Evolutionary conservation across 2,888 invertebrate genomes (phyloP).

Genomic region (Chrysolina oricalcia): DNA sequence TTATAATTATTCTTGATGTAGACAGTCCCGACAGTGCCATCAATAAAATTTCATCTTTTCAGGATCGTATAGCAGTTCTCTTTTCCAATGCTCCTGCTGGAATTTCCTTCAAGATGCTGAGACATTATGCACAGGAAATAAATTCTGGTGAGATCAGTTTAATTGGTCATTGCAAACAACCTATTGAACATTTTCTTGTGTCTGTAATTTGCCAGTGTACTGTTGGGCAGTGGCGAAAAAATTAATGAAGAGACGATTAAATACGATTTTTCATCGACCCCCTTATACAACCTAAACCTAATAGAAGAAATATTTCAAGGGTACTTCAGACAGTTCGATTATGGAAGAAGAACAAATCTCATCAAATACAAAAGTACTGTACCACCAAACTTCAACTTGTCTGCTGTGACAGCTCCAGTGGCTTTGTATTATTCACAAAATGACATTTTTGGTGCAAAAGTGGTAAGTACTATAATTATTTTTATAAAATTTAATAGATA

Average conservation of each 20-base stretch:
- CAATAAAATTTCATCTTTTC: constrained; percentile 12
- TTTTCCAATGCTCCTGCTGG: constrained; percentile 32
- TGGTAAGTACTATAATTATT: constrained; percentile 39
- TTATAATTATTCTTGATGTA: too few species aligned
- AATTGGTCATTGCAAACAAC: too few species aligned
- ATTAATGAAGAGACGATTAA: too few species aligned
- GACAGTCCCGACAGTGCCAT: too few species aligned
- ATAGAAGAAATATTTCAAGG: constrained; percentile 22
- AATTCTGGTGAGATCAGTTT: constrained; percentile 27
- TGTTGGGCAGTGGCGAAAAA: too few species aligned
- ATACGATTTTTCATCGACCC: too few species aligned
- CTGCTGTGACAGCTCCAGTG: constrained; percentile 43
- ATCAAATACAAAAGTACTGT: constrained; percentile 28
- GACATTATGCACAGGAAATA: constrained; percentile 37
- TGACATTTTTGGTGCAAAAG: constrained; percentile 44
- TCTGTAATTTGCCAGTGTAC: too few species aligned
- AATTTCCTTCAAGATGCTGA: constrained; percentile 34
- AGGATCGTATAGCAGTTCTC: constrained; percentile 27
- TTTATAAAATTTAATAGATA: too few species aligned
- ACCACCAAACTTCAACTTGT: constrained; percentile 42
- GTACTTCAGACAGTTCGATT: constrained; percentile 42
- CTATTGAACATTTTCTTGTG: too few species aligned
- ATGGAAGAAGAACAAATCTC: constrained; percentile 35
- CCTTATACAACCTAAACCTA: too few species aligned
- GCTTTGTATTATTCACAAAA: constrained; percentile 51